A percentile compares a stretch with the other conserved stretches of the same genome.
These are phyloP conservation scores for Chrysochloris asiatica DNA, from an alignment of 2,113 vertebrate species.

Conservation along the genomic window DNA sequence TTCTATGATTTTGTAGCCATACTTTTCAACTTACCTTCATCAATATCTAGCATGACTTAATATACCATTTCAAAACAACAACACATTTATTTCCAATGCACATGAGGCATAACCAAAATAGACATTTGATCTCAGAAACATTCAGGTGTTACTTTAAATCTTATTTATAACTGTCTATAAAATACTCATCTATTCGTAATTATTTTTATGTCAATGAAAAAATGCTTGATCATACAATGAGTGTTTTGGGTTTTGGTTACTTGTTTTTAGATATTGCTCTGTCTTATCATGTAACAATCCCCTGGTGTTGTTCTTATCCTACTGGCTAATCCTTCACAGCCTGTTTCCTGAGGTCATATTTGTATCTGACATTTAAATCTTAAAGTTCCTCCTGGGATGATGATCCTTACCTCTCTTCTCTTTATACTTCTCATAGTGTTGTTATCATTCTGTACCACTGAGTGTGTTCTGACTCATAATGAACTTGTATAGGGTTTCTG, in stretches of 20 bases:
- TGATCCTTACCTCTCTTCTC: background rate
- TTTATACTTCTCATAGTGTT: background rate
- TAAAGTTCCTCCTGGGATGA: background rate
- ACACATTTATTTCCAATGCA: background rate
- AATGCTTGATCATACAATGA: no score
- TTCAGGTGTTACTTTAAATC: background rate
- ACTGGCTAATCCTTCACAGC: background rate
- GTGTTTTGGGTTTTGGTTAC: no score
- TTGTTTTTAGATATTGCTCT: no score
- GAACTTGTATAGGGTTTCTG: no score
- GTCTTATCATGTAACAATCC: background rate
- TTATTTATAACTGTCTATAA: background rate
- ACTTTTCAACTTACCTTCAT: no score
- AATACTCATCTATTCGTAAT: background rate
- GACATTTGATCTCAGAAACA: background rate
- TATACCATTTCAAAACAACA: background rate
- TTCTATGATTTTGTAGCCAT: no score
- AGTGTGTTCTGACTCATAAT: no score
- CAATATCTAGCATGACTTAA: background rate
- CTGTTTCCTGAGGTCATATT: background rate
- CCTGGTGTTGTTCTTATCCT: fast-evolving
- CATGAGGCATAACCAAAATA: background rate
- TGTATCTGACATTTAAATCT: background rate
- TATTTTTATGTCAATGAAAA: background rate
- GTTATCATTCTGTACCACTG: no score